phyloP scores from a whole-genome alignment of 2,113 vertebrate species.

The Coracopsis vasa region DNA sequence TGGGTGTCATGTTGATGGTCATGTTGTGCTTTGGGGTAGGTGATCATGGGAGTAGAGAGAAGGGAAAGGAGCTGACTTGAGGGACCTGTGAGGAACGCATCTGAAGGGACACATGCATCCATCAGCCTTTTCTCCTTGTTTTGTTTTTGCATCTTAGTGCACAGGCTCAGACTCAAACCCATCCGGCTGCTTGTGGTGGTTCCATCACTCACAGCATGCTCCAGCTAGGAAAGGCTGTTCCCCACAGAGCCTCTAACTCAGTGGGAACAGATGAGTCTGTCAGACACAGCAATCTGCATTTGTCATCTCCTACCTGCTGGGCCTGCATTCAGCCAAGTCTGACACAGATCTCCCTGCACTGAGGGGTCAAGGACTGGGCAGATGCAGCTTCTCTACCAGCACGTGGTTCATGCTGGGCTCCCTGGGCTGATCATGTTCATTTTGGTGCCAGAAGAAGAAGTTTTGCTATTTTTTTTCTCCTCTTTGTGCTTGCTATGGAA shows the following conservation, averaged over 20 bases:
- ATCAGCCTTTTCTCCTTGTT: not conserved
- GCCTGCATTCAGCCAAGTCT: not conserved
- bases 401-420: not conserved
- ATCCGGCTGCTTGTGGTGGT: not conserved
- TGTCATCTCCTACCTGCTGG: constrained; percentile 65
- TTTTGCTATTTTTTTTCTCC: not conserved
- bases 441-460: not conserved
- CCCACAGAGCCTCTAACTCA: constrained; percentile 5
- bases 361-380: constrained; percentile 39
- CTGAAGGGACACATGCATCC: not conserved
- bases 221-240: not conserved
- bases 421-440: not conserved
- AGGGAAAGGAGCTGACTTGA: not conserved
- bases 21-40: not conserved
- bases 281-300: constrained; percentile 36
- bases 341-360: not conserved
- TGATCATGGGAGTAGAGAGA: not conserved
- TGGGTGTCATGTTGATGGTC: not conserved
- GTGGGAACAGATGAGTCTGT: constrained; percentile 51
- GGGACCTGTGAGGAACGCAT: not conserved
- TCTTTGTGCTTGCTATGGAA: not conserved
- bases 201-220: constrained; percentile 4
- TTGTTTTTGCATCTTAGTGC: not conserved
- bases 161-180: not conserved
- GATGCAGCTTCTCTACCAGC: not conserved